Evolutionary conservation across 2,113 vertebrate species (phyloP).

Genomic region (Prionailurus viverrinus): DNA sequence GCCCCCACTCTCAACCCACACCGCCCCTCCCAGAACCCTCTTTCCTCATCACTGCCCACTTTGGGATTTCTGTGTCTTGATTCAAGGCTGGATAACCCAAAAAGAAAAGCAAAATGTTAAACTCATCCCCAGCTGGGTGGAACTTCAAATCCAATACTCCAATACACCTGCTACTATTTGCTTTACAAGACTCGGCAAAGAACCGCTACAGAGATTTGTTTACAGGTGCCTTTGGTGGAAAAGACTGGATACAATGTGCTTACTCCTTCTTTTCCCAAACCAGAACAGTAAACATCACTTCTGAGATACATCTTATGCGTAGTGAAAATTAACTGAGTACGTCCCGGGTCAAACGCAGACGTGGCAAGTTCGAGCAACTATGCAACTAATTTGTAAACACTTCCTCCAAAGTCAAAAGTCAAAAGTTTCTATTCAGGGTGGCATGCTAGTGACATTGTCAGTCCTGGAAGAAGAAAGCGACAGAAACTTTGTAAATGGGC

Average conservation of each 20-base stretch:
- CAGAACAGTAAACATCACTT: neutral
- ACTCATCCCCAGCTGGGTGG: no score
- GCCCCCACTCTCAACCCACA: fast-evolving
- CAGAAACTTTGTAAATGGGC: neutral
- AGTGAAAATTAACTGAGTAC: neutral
- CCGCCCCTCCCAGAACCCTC: fast-evolving
- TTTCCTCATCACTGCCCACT: no score
- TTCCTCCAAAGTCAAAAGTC: neutral
- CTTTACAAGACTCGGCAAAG: neutral
- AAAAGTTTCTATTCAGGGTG: neutral
- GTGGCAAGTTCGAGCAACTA: neutral
- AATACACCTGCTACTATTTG: neutral
- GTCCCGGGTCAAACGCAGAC: neutral
- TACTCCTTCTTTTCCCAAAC: neutral
- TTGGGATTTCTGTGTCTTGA: neutral
- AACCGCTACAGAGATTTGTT: neutral
- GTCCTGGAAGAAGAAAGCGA: neutral
- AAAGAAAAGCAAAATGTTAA: neutral
- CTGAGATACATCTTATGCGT: neutral
- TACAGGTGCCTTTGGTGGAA: neutral
- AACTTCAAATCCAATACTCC: neutral
- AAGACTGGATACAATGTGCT: fast-evolving
- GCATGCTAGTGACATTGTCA: no score
- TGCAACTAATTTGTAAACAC: no score
- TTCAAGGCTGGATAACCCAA: neutral